A percentile compares a stretch with the other conserved stretches of the same genome.
Conservation (phyloP, 2,113 vertebrate species). For the Meles meles region DNA sequence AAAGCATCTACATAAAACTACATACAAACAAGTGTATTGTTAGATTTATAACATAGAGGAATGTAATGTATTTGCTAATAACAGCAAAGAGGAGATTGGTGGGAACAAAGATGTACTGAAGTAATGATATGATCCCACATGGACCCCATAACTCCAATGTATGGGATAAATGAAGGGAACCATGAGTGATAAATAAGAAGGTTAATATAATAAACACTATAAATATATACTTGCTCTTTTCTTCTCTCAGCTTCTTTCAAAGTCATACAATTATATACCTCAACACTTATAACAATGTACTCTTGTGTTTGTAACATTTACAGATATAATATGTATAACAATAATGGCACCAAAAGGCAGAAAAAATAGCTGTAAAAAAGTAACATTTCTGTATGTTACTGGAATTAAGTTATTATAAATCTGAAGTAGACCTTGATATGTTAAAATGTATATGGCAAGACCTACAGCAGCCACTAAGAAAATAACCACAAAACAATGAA, state of each 20-base stretch:
- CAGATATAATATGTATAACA: background rate
- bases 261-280: background rate
- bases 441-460: background rate
- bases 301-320: background rate
- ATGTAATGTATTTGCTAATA: background rate
- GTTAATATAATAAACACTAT: too few relatives aligned
- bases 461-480: background rate
- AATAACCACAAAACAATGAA: background rate
- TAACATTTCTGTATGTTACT: background rate
- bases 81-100: background rate
- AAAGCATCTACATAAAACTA: background rate
- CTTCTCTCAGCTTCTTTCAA: background rate
- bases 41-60: background rate
- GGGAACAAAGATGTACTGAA: background rate
- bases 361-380: background rate
- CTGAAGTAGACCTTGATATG: background rate
- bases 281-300: background rate
- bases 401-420: background rate
- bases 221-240: background rate
- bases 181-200: too few relatives aligned
- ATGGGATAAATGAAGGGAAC: too few relatives aligned
- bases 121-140: background rate
- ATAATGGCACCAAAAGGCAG: background rate
- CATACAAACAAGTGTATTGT: background rate
- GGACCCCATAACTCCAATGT: too few relatives aligned